Conservation (phyloP, 2,888 invertebrate genomes). For the Timema podura region DNA sequence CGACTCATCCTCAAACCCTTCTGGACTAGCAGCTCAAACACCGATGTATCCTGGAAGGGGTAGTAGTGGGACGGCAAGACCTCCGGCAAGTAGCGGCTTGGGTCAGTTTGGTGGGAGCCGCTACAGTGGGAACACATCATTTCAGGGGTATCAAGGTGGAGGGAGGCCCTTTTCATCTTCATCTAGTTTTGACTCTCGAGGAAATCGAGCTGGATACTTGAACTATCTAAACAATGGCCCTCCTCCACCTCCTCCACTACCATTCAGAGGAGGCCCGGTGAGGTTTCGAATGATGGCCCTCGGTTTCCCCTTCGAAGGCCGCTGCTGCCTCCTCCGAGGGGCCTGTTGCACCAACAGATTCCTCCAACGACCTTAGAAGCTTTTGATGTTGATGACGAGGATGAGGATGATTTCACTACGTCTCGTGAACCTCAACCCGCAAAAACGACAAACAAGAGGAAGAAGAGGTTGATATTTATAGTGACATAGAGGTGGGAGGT, state of each 20-base stretch:
- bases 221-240: constrained; percentile 29
- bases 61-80: constrained; percentile 18
- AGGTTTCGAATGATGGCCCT: constrained; percentile 33
- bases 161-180: constrained; percentile 18
- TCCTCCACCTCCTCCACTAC: constrained; percentile 15
- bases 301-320: constrained; percentile 27
- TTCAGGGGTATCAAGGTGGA: constrained; percentile 18
- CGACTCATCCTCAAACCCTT: constrained; percentile 16
- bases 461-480: constrained; percentile 57
- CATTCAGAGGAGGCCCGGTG: constrained; percentile 33
- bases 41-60: constrained; percentile 62
- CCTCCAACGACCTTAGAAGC: constrained; percentile 28
- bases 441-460: constrained; percentile 32
- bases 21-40: constrained; percentile 46
- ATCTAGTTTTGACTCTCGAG: constrained; percentile 42
- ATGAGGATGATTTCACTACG: constrained; percentile 15
- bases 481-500: constrained; percentile 52
- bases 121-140: constrained; percentile 39
- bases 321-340: background rate
- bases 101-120: constrained; percentile 36
- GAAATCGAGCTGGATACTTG: constrained; percentile 34
- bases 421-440: constrained; percentile 17
- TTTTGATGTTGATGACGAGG: constrained; percentile 25
- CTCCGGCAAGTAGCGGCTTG: constrained; percentile 20
- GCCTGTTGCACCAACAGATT: constrained; percentile 18